Evolutionary conservation across 2,888 invertebrate species (phyloP), one percentile per base, ranked within the genome.

Genomic region (Oscheius sp.): DNA sequence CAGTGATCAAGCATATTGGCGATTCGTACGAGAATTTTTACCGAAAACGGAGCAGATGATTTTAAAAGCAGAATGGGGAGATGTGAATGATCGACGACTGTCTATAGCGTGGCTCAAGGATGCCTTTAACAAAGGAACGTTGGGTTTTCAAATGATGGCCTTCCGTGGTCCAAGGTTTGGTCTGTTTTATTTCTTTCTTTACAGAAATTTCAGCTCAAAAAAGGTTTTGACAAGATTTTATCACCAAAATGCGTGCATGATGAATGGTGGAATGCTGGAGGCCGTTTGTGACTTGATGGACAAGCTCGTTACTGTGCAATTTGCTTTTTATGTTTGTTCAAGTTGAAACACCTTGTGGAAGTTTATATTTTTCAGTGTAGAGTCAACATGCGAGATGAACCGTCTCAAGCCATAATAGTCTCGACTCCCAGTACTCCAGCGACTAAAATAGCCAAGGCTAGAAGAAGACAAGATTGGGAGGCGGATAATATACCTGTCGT

Each of bases 61-160:
- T 73, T 65, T 87, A 9, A 76, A 80, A 5, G 81, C 81, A 4
- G 81, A 81, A 59, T 78, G 79, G 66, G 81, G 79, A 21, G 73
- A 81, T 37, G 77, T 79, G 0, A 81, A 78, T 33, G 80, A 83
- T 48, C 75, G 86, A 2, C 76, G 78, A 10, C 59, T 87, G 33
- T 86, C 86, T 1, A 75, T 85, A 37, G 83, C 83, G 2, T 87
- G 87, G 87, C 75, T 87, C 51, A 87, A 87, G 59, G 82, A 82
- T 33, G 83, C 86, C 1, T 77, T 87, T 68, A 87, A 86, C 74
- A 81, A 82, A 74, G 79, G 83, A 5, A 81, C 83, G 29, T 77
- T 87, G 32, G 76, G 84, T 57, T 87, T 87, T 70, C 85, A 85
- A 74, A 60, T 87, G 33, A 71, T 87, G 32, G 78, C 81, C 1